Evolutionary conservation across 2,797 vertebrate genomes (phyloP), one percentile per base, ranked within the genome.

Genomic region (Eospalax fontanierii): DNA sequence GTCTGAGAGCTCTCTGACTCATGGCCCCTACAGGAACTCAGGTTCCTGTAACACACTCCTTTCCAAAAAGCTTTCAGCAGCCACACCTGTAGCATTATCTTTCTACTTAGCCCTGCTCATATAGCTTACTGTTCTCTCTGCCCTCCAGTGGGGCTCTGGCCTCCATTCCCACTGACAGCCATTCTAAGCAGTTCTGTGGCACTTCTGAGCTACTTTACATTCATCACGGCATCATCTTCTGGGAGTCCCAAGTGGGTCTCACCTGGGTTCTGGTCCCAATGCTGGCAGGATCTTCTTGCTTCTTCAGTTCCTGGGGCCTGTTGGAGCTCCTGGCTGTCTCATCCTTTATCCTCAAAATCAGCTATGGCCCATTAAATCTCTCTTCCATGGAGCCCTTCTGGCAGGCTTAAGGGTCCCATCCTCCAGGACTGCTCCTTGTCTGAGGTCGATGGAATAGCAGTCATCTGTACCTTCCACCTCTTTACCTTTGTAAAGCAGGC

Each of bases 201-300:
- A 75, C 4, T 19, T 35, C 65, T 15, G 10, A 70, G 46, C 6
- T 71, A 9, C 3, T 0, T 35, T 24, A 30, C 14, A 0, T 1
- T 30, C 2, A 0, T 63, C 8, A 8, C 12, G 3, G 90, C 0
- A 2, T 14, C n/a, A 1, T 8, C 28, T 2, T 6, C 14, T 6
- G 21, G n/a, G 84, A 84, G 19, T 78, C 28, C 70, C 5, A 1
- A 12, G 2, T 28, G 57, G 22, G 24, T 4, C 50, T 84, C 74
- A 63, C 38, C 22, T 19, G 18, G 74, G 57, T 63, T 83, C 14
- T 24, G 3, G 57, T 26, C 22, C 15, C 12, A n/a, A 5, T 7
- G 40, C 43, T 0, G 30, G 21, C 46, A 11, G 40, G 38, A 50
- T 66, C 40, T 50, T 18, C 18, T 61, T 10, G 46, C 16, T 50